Evolutionary conservation across 2,797 vertebrate species (phyloP).

Genomic region (Uromys caudimaculatus): DNA sequence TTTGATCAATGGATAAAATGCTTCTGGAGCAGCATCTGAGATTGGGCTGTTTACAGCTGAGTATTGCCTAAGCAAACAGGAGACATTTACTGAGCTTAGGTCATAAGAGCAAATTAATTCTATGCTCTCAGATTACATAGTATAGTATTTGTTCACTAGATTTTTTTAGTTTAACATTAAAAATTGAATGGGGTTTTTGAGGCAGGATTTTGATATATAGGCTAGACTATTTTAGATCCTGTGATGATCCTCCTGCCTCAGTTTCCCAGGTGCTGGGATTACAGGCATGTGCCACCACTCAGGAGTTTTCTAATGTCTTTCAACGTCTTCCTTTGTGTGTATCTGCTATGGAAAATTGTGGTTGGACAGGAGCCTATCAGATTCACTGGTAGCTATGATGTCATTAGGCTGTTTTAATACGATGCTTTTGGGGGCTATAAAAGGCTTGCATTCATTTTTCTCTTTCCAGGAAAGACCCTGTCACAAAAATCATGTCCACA

Average conservation of each 20-base stretch:
- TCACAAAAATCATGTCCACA: neutral
- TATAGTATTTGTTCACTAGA: neutral
- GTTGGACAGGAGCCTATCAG: neutral
- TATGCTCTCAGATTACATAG: neutral
- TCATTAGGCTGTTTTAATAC: neutral
- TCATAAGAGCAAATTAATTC: neutral
- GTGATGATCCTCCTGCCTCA: neutral
- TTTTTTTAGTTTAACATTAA: neutral
- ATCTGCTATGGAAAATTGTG: neutral
- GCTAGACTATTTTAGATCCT: accelerated
- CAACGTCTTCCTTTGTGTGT: neutral
- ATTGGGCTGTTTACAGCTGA: neutral
- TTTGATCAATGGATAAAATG: neutral
- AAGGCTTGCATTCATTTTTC: conserved; percentile 21
- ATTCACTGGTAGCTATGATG: neutral
- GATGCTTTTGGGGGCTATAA: conserved; percentile 21
- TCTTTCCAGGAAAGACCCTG: conserved; percentile 8
- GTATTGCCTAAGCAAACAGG: neutral
- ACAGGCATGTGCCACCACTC: neutral
- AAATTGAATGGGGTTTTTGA: neutral
- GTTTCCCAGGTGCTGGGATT: neutral
- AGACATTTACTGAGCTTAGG: neutral
- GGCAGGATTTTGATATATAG: neutral
- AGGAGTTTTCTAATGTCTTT: neutral
- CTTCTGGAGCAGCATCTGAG: neutral